A percentile compares a stretch with the other conserved stretches of the same genome.
Evolutionary conservation across 2,797 vertebrate species (phyloP).

Genomic region (Enoplosus armatus): DNA sequence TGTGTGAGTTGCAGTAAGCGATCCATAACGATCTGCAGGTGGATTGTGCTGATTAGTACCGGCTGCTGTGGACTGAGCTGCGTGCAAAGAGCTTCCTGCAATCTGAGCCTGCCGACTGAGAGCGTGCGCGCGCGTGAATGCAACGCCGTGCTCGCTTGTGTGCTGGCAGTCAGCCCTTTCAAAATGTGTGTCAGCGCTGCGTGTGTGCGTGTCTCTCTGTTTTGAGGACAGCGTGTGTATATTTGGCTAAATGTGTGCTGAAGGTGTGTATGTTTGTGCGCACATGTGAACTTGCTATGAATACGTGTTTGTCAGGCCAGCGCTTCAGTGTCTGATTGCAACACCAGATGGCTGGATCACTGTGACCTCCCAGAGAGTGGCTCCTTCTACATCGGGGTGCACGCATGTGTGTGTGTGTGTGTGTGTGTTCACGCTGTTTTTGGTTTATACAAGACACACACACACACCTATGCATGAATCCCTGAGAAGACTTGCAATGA

Average conservation of each 20-base stretch:
- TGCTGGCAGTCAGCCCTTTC: conserved; percentile 61
- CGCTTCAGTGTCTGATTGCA: conserved; percentile 82
- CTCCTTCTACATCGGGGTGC: conserved; percentile 54
- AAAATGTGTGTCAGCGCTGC: conserved; percentile 65
- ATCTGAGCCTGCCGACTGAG: conserved; percentile 78
- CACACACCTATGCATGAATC: conserved; percentile 31
- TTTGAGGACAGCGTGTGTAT: conserved; percentile 60
- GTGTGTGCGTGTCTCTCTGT: conserved; percentile 33
- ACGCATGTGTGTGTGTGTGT: conserved; percentile 1
- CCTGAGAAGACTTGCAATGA: conserved; percentile 41
- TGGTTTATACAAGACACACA: conserved; percentile 54
- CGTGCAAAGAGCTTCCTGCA: conserved; percentile 89
- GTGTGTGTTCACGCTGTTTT: conserved; percentile 41
- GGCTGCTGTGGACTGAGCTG: conserved; percentile 87
- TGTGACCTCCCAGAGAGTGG: conserved; percentile 77
- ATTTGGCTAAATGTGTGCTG: conserved; percentile 48
- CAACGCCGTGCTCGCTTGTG: conserved; percentile 28
- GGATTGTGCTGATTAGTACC: conserved; percentile 88
- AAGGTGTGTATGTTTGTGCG: conserved; percentile 45
- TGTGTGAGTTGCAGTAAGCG: conserved; percentile 80
- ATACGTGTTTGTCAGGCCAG: conserved; percentile 50
- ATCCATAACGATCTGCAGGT: conserved; percentile 89
- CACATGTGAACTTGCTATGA: conserved; percentile 40
- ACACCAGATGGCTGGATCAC: conserved; percentile 86
- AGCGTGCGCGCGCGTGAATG: conserved; percentile 30